phyloP scores from a whole-genome alignment of 2,113 vertebrate genomes.

The Eulacestoma nigropectus region DNA sequence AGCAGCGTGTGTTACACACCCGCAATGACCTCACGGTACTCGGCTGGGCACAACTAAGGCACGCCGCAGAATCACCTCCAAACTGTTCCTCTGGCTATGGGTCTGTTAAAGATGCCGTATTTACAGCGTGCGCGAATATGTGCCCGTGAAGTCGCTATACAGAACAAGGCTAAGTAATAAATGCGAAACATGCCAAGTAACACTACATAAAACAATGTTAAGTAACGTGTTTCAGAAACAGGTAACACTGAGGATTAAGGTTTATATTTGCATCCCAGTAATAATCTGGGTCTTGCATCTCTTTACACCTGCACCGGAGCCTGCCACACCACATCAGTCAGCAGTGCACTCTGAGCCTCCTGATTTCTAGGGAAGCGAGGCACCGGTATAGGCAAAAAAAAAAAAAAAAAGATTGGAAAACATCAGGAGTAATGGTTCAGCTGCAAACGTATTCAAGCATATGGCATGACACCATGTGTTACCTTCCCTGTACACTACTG shows the following conservation, averaged over 20 bases:
- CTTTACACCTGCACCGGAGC: neutral
- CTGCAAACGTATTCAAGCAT: neutral
- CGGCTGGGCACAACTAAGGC: fast-evolving
- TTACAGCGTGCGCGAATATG: fast-evolving
- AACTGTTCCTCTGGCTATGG: neutral
- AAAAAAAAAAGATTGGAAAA: neutral
- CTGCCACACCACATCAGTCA: neutral
- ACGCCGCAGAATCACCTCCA: fast-evolving
- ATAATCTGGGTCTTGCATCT: neutral
- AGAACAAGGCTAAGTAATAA: neutral
- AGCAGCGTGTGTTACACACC: fast-evolving
- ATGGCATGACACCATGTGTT: neutral
- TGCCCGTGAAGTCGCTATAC: fast-evolving
- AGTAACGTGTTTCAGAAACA: neutral
- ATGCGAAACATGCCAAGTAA: neutral
- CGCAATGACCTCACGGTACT: fast-evolving
- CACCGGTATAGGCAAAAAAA: too few species aligned
- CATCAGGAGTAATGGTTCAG: neutral
- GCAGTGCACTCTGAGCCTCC: fast-evolving
- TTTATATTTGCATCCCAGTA: neutral
- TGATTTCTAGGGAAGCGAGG: neutral
- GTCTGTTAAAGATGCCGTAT: neutral
- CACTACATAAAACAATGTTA: fast-evolving
- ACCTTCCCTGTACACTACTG: fast-evolving
- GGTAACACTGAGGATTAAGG: neutral